Conservation (phyloP, 2,797 vertebrate species). For the Onychomys arenicola region DNA sequence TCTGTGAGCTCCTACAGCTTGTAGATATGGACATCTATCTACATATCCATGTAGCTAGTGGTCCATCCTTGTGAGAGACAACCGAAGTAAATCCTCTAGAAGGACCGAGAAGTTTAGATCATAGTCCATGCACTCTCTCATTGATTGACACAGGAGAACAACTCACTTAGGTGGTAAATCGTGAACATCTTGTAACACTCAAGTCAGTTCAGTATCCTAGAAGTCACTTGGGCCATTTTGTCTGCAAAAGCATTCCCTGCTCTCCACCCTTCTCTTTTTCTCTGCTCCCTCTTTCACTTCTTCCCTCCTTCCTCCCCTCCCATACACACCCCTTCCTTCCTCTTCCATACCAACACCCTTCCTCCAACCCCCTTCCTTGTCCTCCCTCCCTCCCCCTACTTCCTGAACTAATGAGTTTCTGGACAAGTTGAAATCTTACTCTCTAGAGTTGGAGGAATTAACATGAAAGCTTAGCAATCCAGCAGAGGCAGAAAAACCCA, state of each 20-base stretch:
- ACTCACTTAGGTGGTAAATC: background rate
- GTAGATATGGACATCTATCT: background rate
- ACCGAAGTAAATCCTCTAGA: background rate
- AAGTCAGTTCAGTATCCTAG: background rate
- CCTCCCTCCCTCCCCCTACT: background rate
- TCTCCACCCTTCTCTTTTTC: background rate
- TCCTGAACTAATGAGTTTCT: background rate
- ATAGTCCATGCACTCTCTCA: background rate
- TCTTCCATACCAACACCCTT: background rate
- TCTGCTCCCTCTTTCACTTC: background rate
- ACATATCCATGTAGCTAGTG: background rate
- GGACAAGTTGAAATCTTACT: constrained; percentile 23
- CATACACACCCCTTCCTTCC: too few species aligned
- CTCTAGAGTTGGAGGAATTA: background rate
- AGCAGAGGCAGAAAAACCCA: background rate
- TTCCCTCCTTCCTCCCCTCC: too few species aligned
- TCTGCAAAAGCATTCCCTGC: background rate
- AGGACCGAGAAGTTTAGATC: background rate
- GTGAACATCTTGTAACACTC: background rate
- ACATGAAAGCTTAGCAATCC: background rate
- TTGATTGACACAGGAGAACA: background rate
- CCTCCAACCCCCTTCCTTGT: background rate
- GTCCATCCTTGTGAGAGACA: background rate
- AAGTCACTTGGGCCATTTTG: background rate
- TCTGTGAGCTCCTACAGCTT: background rate